Base-by-base conservation (phyloP, 2,888 invertebrate genomes). In the Troides aeacus region DNA sequence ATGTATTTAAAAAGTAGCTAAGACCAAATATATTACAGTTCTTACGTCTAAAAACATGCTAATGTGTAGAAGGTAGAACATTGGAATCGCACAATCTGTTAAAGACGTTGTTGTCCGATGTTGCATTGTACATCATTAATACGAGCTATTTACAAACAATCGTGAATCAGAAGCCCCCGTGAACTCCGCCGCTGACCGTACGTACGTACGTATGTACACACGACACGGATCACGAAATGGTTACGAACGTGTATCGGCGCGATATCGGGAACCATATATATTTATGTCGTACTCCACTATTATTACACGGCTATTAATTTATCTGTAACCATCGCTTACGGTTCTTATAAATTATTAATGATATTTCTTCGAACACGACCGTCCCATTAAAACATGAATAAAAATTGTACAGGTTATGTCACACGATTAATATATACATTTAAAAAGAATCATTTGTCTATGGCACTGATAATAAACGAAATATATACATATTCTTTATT, bases 381-480 rank as follows among this genome's bases (percentile, higher is more conserved):
- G 7, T 39, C 39, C 8, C 10, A 10, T 10, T 7, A 39, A 39
- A 39, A 39, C 39, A 1, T 10, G 39, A 39, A 39, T 39, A 10
- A 39, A 39, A 39, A 39, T 10, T 7, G 10, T 39, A 39, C 39
- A 39, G 39, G 39, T 39, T 39, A 39, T 39, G 39, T 53, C 17
- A 53, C 53, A 53, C 53, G n/a, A 1, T 53, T 53, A 53, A 1
- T n/a, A 6, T n/a, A 53, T 53, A 53, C 53, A 21, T 39, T 39
- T 39, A n/a, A 42, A 67, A 58, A 36, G n/a, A 57, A 30, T 21
- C 30, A 7, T 23, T 46, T 58, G n/a, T 68, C 62, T 68, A 68
- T 68, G 68, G 68, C 68, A 68, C 68, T 42, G 42, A 68, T 17
- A 18, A 24, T 39, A 67, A 61, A 53, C 57, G 56, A 59, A 60